These are phyloP conservation scores for Achatina immaculata DNA, from an alignment of 1,140 invertebrate species.

Conservation along the genomic window DNA sequence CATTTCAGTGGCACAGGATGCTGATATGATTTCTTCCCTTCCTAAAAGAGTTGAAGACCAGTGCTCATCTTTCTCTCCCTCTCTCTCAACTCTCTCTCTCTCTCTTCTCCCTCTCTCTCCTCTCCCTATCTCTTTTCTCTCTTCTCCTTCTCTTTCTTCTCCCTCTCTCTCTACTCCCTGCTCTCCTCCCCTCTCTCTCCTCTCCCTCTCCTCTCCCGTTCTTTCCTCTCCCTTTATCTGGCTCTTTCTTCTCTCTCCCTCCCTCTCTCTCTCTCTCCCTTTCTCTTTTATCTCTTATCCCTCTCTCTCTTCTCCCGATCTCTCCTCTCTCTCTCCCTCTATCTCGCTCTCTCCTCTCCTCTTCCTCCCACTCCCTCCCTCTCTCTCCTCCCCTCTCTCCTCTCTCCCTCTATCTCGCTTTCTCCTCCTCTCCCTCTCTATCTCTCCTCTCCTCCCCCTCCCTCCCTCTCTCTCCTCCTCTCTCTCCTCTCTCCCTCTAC, in stretches of 20 bases:
- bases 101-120: too few species aligned
- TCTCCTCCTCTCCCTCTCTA: not conserved
- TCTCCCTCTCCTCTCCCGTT: too few species aligned
- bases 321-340: constrained; percentile 15
- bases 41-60: too few species aligned
- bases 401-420: not conserved
- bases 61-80: too few species aligned
- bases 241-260: not conserved
- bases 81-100: too few species aligned
- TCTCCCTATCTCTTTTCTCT: too few species aligned
- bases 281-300: not conserved
- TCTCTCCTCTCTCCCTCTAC: not conserved
- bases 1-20: too few species aligned
- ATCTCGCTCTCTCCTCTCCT: constrained; percentile 3
- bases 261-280: not conserved
- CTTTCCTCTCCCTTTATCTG: too few species aligned
- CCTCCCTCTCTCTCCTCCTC: not conserved
- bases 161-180: too few species aligned
- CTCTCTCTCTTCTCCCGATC: not conserved
- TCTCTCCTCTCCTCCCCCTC: not conserved
- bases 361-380: constrained; percentile 5
- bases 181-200: too few species aligned
- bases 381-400: not conserved
- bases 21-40: too few species aligned
- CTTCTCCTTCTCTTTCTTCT: too few species aligned